These are phyloP conservation scores for Actenoides lindsayi DNA, from an alignment of 2,113 vertebrate species.

Conservation along the genomic window DNA sequence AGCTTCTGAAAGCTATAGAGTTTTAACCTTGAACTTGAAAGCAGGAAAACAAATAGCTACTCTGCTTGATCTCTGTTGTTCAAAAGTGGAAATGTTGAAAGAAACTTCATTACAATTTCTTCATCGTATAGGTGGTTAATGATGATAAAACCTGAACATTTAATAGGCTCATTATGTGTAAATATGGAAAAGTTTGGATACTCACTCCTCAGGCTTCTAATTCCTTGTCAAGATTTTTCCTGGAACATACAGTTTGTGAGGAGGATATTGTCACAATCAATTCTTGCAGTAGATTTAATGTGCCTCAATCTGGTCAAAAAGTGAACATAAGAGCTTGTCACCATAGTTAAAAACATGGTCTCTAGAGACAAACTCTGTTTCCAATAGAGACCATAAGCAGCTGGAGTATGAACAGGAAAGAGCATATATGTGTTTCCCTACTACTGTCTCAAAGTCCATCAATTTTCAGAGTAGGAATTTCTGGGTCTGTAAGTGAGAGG, in stretches of 20 bases:
- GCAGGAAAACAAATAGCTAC: neutral
- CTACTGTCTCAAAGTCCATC: neutral
- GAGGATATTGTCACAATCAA: neutral
- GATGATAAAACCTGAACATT: neutral
- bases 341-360: neutral
- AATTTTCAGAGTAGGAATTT: neutral
- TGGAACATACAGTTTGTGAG: neutral
- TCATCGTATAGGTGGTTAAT: neutral
- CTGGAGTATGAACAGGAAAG: neutral
- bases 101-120: neutral
- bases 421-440: neutral
- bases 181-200: neutral
- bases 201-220: neutral
- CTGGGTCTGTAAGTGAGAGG: neutral
- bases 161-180: neutral
- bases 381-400: neutral
- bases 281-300: neutral
- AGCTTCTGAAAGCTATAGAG: neutral
- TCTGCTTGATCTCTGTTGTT: neutral
- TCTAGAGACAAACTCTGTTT: neutral
- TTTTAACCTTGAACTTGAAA: neutral
- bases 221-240: neutral
- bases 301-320: neutral
- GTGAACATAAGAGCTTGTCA: accelerated
- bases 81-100: neutral